Percentiles rank a stretch among this genome's conserved stretches.
Evolutionary conservation across 2,888 invertebrate genomes (phyloP).

Genomic region (Ophion costatus): DNA sequence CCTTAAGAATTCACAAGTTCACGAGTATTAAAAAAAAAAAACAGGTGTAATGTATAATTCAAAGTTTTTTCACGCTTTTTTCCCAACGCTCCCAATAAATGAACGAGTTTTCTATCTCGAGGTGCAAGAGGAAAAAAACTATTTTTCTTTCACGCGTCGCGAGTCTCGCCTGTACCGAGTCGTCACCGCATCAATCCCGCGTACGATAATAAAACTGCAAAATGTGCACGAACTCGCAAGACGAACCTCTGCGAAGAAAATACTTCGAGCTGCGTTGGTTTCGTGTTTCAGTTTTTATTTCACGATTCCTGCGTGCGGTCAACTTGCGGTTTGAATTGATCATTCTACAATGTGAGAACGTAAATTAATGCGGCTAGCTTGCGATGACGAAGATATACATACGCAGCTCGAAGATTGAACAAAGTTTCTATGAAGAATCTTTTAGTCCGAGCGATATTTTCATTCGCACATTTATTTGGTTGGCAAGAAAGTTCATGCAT

Average conservation of each 20-base stretch:
- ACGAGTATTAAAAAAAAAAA: not conserved
- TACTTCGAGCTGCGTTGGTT: constrained; percentile 17
- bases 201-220: constrained; percentile 54
- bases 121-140: not conserved
- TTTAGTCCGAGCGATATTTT: not conserved
- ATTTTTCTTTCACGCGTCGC: not conserved
- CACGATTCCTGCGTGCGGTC: constrained; percentile 18
- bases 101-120: not conserved
- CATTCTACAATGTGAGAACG: constrained; percentile 14
- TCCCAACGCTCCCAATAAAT: not conserved
- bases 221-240: constrained; percentile 36
- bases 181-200: constrained; percentile 13
- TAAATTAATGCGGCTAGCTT: not conserved
- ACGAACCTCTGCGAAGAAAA: constrained; percentile 42
- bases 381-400: not conserved
- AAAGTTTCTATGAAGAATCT: not conserved
- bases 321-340: constrained; percentile 11
- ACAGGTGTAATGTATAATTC: not conserved
- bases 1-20: not conserved
- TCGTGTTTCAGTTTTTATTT: constrained; percentile 16
- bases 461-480: too few species aligned
- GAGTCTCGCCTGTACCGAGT: constrained; percentile 1
- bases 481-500: too few species aligned
- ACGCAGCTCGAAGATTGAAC: not conserved
- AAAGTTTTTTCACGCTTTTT: not conserved